These are phyloP conservation scores for Hofmannophila pseudospretella DNA, from an alignment of 2,888 invertebrate species.

Conservation along the genomic window DNA sequence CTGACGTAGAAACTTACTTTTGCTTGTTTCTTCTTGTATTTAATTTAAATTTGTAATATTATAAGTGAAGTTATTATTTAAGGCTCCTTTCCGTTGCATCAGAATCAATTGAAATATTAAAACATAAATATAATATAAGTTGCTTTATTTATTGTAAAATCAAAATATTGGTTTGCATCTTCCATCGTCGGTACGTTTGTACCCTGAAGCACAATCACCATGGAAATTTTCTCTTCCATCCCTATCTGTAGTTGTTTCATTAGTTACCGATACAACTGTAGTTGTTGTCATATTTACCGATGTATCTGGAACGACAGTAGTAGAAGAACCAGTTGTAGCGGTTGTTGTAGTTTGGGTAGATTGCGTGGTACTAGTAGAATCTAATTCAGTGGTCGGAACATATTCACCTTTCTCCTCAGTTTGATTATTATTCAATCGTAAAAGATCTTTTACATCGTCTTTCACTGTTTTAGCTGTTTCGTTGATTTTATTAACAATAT, in stretches of 20 bases:
- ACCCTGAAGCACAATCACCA: neutral
- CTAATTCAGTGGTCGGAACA: neutral
- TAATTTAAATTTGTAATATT: neutral
- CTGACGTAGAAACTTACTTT: no score
- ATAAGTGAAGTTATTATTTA: neutral
- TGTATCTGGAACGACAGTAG: neutral
- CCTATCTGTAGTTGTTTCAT: neutral
- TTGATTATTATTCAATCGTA: neutral
- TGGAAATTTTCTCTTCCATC: neutral
- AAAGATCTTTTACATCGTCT: neutral
- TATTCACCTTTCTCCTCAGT: neutral
- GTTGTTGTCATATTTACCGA: no score
- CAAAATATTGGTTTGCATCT: neutral
- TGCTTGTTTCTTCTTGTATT: no score
- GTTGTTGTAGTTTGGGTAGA: neutral
- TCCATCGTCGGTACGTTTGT: neutral
- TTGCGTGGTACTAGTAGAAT: no score
- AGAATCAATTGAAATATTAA: no score
- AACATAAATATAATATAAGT: no score
- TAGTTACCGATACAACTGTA: neutral
- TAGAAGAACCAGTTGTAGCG: neutral
- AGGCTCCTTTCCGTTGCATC: no score
- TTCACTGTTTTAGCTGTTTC: neutral
- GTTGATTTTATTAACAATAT: neutral
- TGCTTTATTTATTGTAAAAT: no score